Conservation (phyloP, 2,797 vertebrate species). For the Luscinia megarhynchos region DNA sequence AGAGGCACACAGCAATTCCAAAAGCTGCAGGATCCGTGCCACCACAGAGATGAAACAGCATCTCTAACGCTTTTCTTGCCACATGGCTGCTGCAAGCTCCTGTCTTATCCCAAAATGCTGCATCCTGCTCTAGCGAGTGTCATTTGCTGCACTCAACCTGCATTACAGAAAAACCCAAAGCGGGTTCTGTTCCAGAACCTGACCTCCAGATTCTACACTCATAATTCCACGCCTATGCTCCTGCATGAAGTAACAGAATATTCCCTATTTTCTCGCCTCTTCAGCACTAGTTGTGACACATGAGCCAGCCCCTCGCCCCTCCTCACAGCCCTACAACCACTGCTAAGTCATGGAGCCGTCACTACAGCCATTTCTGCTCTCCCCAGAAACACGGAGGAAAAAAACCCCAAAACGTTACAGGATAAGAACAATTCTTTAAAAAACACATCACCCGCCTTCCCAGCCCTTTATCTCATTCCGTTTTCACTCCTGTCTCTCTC, state of each 20-base stretch:
- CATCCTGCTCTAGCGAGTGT: background rate
- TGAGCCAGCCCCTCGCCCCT: background rate
- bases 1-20: background rate
- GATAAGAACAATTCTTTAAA: background rate
- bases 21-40: background rate
- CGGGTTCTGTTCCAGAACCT: background rate
- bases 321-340: background rate
- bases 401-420: fast-evolving
- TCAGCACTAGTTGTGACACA: background rate
- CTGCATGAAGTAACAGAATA: background rate
- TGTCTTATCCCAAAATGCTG: slow-evolving; percentile 7
- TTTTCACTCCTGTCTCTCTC: background rate
- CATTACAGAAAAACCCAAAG: background rate
- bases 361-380: background rate
- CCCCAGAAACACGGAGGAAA: fast-evolving
- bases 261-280: background rate
- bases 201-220: background rate
- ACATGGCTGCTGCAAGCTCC: slow-evolving; percentile 22
- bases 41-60: slow-evolving; percentile 29
- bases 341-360: slow-evolving; percentile 38
- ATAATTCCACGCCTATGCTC: background rate
- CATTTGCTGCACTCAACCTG: slow-evolving; percentile 5
- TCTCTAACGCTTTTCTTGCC: background rate
- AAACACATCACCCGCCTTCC: background rate
- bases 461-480: background rate